These are phyloP conservation scores for Buathra laborator DNA, from an alignment of 2,888 invertebrate species.

Conservation along the genomic window DNA sequence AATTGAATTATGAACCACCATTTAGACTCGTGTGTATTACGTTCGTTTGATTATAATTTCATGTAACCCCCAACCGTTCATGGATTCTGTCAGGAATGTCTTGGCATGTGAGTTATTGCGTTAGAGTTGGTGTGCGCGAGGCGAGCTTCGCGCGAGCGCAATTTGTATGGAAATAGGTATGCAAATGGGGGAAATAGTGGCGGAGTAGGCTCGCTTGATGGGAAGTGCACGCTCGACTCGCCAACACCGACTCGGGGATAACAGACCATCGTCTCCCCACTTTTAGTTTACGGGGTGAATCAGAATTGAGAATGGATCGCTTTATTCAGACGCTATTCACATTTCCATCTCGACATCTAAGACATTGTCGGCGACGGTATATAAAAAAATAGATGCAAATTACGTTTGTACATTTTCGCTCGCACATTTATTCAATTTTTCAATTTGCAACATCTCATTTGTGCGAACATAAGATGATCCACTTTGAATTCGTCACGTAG, in stretches of 20 bases:
- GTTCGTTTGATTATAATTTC: conserved; percentile 47
- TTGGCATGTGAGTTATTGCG: conserved; percentile 37
- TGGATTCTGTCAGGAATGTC: conserved; percentile 5
- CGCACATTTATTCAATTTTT: no score
- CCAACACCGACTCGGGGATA: conserved; percentile 4
- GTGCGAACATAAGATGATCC: no score
- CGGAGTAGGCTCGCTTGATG: conserved; percentile 33
- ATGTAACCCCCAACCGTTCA: conserved; percentile 20
- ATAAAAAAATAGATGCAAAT: not conserved
- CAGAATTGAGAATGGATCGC: not conserved
- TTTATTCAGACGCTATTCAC: conserved; percentile 1
- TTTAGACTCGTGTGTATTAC: not conserved
- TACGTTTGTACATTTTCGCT: no score
- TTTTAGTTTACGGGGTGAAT: conserved; percentile 35
- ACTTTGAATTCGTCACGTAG: no score
- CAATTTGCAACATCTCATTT: no score
- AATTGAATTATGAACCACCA: not conserved
- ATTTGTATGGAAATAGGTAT: conserved; percentile 55
- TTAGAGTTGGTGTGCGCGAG: conserved; percentile 29
- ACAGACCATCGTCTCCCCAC: not conserved
- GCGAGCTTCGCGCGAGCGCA: conserved; percentile 48
- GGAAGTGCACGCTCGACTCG: conserved; percentile 27
- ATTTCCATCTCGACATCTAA: not conserved
- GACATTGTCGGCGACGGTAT: not conserved
- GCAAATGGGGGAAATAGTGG: conserved; percentile 32